Evolutionary conservation across 2,113 vertebrate genomes (phyloP), one percentile per base, ranked within the genome.

Genomic region (Gallinago undulata): DNA sequence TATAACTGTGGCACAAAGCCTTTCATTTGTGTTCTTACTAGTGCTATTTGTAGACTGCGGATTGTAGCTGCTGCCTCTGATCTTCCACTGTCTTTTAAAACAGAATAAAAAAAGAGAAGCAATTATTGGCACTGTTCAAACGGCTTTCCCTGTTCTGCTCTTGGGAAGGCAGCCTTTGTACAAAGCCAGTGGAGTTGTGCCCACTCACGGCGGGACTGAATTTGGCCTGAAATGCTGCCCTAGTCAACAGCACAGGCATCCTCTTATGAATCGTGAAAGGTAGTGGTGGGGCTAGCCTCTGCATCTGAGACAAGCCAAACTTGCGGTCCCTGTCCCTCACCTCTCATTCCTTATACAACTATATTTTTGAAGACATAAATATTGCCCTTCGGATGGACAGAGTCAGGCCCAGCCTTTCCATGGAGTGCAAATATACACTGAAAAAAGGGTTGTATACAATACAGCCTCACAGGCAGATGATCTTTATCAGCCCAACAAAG

Each of bases 31-130:
- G 80, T 92, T 94, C 83, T 92, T 92, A 84, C 73, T 93, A 94
- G 91, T 93, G 89, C 62, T 95, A 89, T 94, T 96, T 96, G 86
- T 90, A 94, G 95, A 79, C 66, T 60, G 37, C 67, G 80, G 84
- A 89, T 92, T 92, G 91, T 92, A 95, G 81, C 86, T 93, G 51
- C 39, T 92, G 83, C 56, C 90, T 96, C 96, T 96, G 95, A 97
- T 96, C 94, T 95, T 97, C 90, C 66, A 93, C 69, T 90, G 80
- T 92, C 90, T 91, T 93, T 94, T 92, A 92, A 96, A 94, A 97
- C 84, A 22, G 69, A 94, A 94, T 84, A 74, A 66, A 70, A 91
- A 89, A 59, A 93, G 35, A 87, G 43, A 62, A 84, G 80, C 86
- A 93, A 95, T 91, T 94, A 95, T 94, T 96, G 94, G 84, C 90